Evolutionary conservation across 1,140 invertebrate genomes (phyloP).

Genomic region (Agraylea sexmaculata): DNA sequence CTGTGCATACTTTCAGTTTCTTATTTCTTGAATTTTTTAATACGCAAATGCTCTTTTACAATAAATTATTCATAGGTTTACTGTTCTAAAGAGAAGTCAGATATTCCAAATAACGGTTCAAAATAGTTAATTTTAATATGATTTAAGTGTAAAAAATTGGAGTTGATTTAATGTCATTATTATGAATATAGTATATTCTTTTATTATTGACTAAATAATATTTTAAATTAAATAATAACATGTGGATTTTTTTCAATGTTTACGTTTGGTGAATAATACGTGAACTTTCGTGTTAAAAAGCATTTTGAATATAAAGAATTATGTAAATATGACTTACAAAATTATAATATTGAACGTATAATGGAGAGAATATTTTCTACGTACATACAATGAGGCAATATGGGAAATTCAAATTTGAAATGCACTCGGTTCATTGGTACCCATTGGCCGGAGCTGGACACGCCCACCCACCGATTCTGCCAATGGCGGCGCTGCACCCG

Average conservation of each 20-base stretch:
- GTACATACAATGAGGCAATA: not conserved
- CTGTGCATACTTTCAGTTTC: no score
- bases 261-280: not conserved
- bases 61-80: no score
- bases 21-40: no score
- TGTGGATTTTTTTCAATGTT: conserved; percentile 1
- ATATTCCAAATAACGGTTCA: no score
- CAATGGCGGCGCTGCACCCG: conserved; percentile 8
- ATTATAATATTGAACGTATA: not conserved
- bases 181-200: not conserved
- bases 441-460: conserved; percentile 11
- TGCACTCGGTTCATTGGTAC: conserved; percentile 3
- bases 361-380: conserved; percentile 1
- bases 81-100: no score
- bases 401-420: not conserved
- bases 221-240: not conserved
- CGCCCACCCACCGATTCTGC: conserved; percentile 9
- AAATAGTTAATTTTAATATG: no score
- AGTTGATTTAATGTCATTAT: no score
- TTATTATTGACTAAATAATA: conserved; percentile 2
- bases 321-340: not conserved
- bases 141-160: no score
- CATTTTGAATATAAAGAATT: not conserved
- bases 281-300: not conserved
- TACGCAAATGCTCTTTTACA: no score